Conservation (phyloP, 2,113 vertebrate genomes). For the Pholis gunnellus region DNA sequence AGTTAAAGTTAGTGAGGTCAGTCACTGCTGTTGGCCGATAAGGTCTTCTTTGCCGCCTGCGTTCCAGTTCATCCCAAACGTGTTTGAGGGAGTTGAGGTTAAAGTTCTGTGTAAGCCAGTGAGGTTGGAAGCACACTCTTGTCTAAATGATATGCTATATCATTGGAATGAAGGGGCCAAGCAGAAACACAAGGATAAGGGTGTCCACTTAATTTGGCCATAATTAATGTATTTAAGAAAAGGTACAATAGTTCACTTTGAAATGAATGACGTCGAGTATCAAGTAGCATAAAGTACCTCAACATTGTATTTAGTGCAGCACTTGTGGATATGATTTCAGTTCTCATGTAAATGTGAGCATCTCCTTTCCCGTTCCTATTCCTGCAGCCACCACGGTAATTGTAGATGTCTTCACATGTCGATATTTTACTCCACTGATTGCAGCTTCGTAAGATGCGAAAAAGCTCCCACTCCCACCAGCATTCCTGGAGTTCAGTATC, state of each 20-base stretch:
- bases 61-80: not conserved
- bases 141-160: not conserved
- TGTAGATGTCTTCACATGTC: not conserved
- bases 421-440: constrained; percentile 11
- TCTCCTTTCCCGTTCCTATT: not conserved
- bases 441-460: constrained; percentile 11
- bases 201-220: not conserved
- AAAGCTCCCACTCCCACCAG: not conserved
- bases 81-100: not conserved
- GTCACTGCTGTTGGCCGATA: not conserved
- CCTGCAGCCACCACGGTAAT: not conserved
- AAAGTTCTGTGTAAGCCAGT: not conserved
- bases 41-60: not conserved
- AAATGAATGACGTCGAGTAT: not conserved
- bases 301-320: not conserved
- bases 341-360: not conserved
- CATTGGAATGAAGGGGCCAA: not conserved
- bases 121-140: not conserved
- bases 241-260: not conserved
- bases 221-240: not conserved
- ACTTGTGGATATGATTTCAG: not conserved
- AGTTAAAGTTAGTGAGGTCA: not conserved
- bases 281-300: not conserved
- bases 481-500: constrained; percentile 22
- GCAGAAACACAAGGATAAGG: too few species aligned